phyloP scores from a whole-genome alignment of 2,888 invertebrate species.

The Cephus spinipes region DNA sequence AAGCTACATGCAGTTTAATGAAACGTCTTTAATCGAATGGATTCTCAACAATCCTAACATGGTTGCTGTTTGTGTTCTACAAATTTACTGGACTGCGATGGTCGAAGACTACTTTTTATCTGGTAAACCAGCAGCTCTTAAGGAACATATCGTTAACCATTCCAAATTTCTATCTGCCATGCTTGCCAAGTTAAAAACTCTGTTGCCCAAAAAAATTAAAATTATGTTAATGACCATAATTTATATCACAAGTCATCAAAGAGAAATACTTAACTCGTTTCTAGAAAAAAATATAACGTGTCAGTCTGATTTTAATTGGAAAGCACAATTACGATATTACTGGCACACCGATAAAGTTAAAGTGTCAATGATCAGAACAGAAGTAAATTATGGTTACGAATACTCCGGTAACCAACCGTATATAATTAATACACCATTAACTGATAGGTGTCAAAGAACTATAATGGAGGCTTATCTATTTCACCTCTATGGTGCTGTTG shows the following conservation, averaged over 20 bases:
- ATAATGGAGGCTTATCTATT: conserved; percentile 73
- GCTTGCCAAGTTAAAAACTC: conserved; percentile 72
- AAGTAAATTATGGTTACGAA: conserved; percentile 72
- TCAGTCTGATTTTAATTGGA: conserved; percentile 72
- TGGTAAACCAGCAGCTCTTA: conserved; percentile 61
- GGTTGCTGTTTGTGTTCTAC: conserved; percentile 72
- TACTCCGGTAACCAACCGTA: conserved; percentile 70
- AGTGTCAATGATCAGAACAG: conserved; percentile 69
- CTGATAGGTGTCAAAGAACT: conserved; percentile 71
- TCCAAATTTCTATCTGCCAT: conserved; percentile 70
- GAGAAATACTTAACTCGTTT: conserved; percentile 68
- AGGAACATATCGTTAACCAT: conserved; percentile 66
- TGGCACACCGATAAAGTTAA: conserved; percentile 65
- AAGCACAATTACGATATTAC: conserved; percentile 72
- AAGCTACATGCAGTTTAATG: conserved; percentile 52
- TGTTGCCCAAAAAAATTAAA: conserved; percentile 69
- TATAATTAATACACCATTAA: conserved; percentile 66
- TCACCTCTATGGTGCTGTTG: conserved; percentile 70
- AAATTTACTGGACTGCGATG: conserved; percentile 76
- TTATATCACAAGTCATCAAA: conserved; percentile 70
- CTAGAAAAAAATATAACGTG: conserved; percentile 59
- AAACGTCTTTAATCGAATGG: conserved; percentile 68
- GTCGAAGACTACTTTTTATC: conserved; percentile 69
- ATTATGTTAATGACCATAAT: conserved; percentile 70
- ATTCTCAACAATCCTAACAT: conserved; percentile 75